Evolutionary conservation across 1,140 invertebrate species (phyloP).

Genomic region (Acromyrmex charruanus): DNA sequence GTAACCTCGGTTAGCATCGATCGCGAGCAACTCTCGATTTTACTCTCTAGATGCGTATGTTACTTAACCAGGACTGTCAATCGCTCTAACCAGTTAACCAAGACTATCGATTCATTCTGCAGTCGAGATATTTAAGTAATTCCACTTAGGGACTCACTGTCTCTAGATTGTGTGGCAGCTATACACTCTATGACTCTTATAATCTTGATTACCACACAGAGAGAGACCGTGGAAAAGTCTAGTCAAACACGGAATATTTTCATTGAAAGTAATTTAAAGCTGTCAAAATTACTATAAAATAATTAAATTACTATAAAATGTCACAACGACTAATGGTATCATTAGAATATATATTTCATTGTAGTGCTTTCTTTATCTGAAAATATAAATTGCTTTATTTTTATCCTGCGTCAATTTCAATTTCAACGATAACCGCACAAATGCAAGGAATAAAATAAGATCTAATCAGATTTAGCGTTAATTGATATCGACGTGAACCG

Average conservation of each 20-base stretch:
- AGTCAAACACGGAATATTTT: background rate
- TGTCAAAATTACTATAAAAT: background rate
- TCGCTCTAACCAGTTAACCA: slow-evolving; percentile 41
- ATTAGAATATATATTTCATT: background rate
- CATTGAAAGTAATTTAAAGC: background rate
- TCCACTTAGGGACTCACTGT: slow-evolving; percentile 3
- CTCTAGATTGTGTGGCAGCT: background rate
- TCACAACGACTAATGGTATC: no score
- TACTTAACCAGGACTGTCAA: slow-evolving; percentile 20
- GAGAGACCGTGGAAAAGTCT: background rate
- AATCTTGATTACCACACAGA: background rate
- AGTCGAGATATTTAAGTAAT: slow-evolving; percentile 29
- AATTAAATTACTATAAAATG: background rate
- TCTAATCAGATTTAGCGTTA: slow-evolving; percentile 15
- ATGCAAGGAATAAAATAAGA: background rate
- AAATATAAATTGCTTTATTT: background rate
- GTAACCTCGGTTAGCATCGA: slow-evolving; percentile 46
- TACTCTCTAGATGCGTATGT: background rate
- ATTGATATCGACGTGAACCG: slow-evolving; percentile 8
- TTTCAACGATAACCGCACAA: background rate
- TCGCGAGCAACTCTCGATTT: slow-evolving; percentile 16
- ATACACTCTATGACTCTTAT: background rate
- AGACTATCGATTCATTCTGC: slow-evolving; percentile 34
- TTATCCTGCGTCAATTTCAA: background rate
- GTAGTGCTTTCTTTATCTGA: background rate